Base-by-base conservation (phyloP, 2,888 invertebrate species). In the Holacanthella duospinosa region DNA sequence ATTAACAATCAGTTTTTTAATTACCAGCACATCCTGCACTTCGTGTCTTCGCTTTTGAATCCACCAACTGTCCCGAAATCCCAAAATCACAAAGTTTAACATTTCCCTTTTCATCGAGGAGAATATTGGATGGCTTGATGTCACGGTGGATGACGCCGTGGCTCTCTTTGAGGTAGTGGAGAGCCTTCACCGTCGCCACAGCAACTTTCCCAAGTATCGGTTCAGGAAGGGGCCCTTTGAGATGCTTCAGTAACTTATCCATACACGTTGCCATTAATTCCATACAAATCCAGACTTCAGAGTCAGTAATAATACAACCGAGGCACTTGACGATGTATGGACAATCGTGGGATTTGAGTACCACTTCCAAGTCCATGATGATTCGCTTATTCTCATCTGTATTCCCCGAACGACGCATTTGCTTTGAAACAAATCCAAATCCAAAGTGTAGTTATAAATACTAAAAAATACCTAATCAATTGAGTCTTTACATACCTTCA, bases 241-340 rank as follows among this genome's bases (percentile, higher is more conserved):
- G 82, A 73, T 86, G 80, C 78, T 93, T 93, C 66, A 96, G 82
- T 75, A 99, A 80, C 80, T 97, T 97, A 78, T 99, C 99, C 76
- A 99, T 89, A 80, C 99, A 99, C 25, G 95, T 94, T 19, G 93
- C 88, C 99, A 99, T 99, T 71, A 97, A 82, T 80, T 99, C 99
- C 99, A 99, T 99, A 78, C 97, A 99, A 76, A 99, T 97, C 94
- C 97, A 97, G 0, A 99, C 96, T 78, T 97, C 95, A 1, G 92
- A 88, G 77, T 93, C 92, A 0, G 93, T 94, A 62, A 99, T 94
- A 79, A 99, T 96, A 80, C 94, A 96, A 53, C 99, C 99, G 75
- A 93, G 83, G 78, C 96, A 99, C 77, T 93, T 86, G 73, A 99
- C 97, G 74, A 99, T 99, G 80, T 89, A 95, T 43, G 89, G 89